phyloP scores from a whole-genome alignment of 1,140 invertebrate genomes.

The Zaprionus kolodkinae region DNA sequence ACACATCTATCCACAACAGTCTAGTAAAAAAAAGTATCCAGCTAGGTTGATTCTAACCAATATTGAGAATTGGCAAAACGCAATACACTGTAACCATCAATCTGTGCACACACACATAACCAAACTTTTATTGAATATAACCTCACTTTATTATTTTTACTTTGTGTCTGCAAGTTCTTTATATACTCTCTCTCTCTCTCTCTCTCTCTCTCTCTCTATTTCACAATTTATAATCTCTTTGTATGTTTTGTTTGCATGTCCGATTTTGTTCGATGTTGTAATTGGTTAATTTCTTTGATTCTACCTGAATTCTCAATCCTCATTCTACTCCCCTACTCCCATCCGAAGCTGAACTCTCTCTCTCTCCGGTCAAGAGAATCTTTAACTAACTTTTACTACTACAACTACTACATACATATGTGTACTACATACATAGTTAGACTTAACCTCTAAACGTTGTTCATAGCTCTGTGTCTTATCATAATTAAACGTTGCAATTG shows the following conservation, averaged over 20 bases:
- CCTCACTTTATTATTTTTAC: constrained; percentile 38
- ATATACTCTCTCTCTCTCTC: constrained; percentile 18
- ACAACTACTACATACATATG: constrained; percentile 21
- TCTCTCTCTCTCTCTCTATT: constrained; percentile 10
- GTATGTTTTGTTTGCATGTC: constrained; percentile 32
- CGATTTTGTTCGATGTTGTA: constrained; percentile 39
- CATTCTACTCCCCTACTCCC: not conserved
- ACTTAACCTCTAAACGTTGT: constrained; percentile 69
- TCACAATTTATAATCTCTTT: not conserved
- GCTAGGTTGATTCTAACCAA: constrained; percentile 65
- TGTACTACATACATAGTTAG: constrained; percentile 52
- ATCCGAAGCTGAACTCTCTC: constrained; percentile 21
- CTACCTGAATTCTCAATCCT: not conserved
- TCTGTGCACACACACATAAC: constrained; percentile 37
- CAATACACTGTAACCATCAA: constrained; percentile 28
- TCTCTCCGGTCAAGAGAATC: constrained; percentile 16
- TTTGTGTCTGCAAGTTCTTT: constrained; percentile 39
- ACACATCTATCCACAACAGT: constrained; percentile 15
- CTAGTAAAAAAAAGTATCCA: constrained; percentile 56
- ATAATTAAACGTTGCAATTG: constrained; percentile 84
- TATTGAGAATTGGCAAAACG: constrained; percentile 52
- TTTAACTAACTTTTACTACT: constrained; percentile 17
- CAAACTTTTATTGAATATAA: constrained; percentile 40
- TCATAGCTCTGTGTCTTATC: constrained; percentile 67
- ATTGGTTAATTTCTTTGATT: constrained; percentile 15